Evolutionary conservation across 1,140 invertebrate species (phyloP), one percentile per base, ranked within the genome.

Genomic region (Lepidotrigona ventralis): DNA sequence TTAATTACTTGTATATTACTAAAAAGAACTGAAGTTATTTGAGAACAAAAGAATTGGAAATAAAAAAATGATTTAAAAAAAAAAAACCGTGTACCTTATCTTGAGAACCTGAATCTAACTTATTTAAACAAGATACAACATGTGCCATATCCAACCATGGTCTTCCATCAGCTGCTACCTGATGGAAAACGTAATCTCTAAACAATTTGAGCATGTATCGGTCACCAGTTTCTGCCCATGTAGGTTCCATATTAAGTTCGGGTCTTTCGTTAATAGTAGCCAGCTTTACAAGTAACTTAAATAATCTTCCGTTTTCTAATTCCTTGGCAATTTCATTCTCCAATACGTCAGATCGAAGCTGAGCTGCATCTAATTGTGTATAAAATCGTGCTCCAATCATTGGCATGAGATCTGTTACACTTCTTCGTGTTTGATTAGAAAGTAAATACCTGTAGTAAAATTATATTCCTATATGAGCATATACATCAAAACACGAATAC

Each of bases 381-480:
- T 99, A 99, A 94, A 99, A 99, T 84, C 98, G 95, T 15, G 98
- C 98, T 60, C 99, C 99, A 90, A 99, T 99, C 98, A 99, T 99
- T 17, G 99, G 99, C 99, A 99, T 99, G 83, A 99, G 95, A 95
- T 99, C 99, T 87, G 98, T 98, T 26, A 99, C 97, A 86, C 96
- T 97, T 90, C 97, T 96, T 87, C 96, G 95, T 79, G 96, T 91
- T 94, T 95, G 96, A 87, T 95, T 96, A 21, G 97, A 96, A 86
- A 98, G 95, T 89, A 98, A 95, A 93, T 98, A 98, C 93, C 97
- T 98, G 76, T 77, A 92, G 76, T 77, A 92, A 89, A 85, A 85
- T 80, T 85, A 85, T 79, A 84, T 77, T 79, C 83, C 70, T 69
- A 68, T n/a, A 69, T 53, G 12, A 71, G 6, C 9, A 78, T 11